Evolutionary conservation across 2,888 invertebrate species (phyloP), one percentile per base, ranked within the genome.

Genomic region (Tinea pellionella): DNA sequence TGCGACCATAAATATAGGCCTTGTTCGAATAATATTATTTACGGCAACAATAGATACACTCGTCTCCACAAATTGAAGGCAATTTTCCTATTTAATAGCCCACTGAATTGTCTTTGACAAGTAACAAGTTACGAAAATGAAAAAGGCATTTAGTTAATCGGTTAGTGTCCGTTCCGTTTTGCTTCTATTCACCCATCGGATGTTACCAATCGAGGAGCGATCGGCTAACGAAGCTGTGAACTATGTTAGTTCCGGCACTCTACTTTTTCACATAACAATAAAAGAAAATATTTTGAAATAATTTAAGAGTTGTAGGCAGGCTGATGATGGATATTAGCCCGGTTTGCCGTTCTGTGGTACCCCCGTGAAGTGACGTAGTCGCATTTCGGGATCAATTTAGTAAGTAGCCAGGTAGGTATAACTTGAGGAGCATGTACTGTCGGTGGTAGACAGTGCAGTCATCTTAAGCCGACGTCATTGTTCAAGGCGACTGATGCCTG

Each of bases 31-130:
- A 47, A 24, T 53, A 18, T 53, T 53, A 24, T 53, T 53, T 53
- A 18, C 24, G 53, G 24, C 2, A 53, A 53, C 53, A 53, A 53
- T 16, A 18, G 53, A 24, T 24, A 24, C 24, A 19, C 24, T 47
- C n/a, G 47, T 18, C 47, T 47, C 18, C 53, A 53, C 24, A 53
- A 53, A 53, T 53, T 53, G 53, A 24, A 24, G 53, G 53, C 53
- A 53, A 53, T 53, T 53, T 53, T 24, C 53, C 53, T 53, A 53
- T 53, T 53, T 53, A 53, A 53, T 53, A 53, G 53, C 53, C 24
- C 53, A 53, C 4, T 24, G 53, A 24, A 53, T 53, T 53, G 53
- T 53, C 53, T 53, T 53, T 53, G 53, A 53, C 53, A 53, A 24
- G 53, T 53, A 19, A 53, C 53, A 53, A 53, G 24, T 53, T 24